Base-by-base conservation (phyloP, 2,113 vertebrate genomes). In the Dicaeum eximium region DNA sequence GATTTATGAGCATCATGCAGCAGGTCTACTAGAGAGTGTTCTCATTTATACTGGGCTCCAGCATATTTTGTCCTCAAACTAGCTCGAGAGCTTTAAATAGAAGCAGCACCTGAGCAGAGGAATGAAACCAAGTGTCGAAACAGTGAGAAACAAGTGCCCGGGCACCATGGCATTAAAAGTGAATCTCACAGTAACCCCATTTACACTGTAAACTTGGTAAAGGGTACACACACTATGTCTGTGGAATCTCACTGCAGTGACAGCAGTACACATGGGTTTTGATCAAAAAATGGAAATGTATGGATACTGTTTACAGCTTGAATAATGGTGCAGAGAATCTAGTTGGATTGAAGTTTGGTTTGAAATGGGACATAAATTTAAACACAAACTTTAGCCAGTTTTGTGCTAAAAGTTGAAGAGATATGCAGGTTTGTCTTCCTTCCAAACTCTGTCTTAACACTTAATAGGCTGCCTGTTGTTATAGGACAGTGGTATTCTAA, bases 1-100 rank as follows among this genome's bases (percentile, higher is more conserved):
- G 96, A 95, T 93, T 94, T 92, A 96, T 89, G 80, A 70, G 75
- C 56, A 80, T 93, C 88, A 56, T 45, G 60, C 38, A 72, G 66
- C 82, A 81, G 65, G 35, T 65, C 72, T 48, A 53, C 53, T 20
- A 84, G 15, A 45, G 45, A 92, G 95, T 91, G 56, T 88, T 93
- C 64, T 90, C 85, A 77, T 88, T 94, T 94, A 81, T 33, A 71
- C 24, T 27, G 54, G 15, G 15, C 40, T 77, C 53, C 37, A 50
- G 74, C 28, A 28, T 20, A 40, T 47, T 85, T 80, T 91, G 45
- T 88, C 62, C 69, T 91, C 90, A 71, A 42, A 77, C 23, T 75
- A 84, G 31, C 22, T 81, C 0, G 3, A 80, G 50, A 31, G 28
- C 54, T 73, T 70, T 89, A 88, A 96, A 91, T 0, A 69, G 90